phyloP scores from a whole-genome alignment of 2,797 vertebrate genomes.

The Pagetopsis macropterus region DNA sequence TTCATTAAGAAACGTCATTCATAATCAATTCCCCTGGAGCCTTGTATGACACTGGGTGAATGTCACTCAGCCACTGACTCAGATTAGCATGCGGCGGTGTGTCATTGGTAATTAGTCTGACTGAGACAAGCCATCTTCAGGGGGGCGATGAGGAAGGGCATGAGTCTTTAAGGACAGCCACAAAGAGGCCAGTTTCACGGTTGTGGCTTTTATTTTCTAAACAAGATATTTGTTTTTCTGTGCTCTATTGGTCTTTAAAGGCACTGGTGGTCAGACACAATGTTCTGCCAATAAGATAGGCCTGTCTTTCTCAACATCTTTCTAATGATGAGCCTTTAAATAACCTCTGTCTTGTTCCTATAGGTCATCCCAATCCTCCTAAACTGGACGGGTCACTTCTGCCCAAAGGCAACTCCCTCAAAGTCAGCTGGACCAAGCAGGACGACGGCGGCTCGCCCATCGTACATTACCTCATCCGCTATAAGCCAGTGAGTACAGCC shows the following conservation, averaged over 20 bases:
- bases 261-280: slow-evolving; percentile 9
- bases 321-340: slow-evolving; percentile 15
- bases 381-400: slow-evolving; percentile 90
- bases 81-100: slow-evolving; percentile 64
- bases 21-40: slow-evolving; percentile 30
- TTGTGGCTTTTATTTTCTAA: slow-evolving; percentile 9
- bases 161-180: slow-evolving; percentile 41
- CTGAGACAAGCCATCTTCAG: slow-evolving; percentile 41
- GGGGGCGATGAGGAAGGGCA: slow-evolving; percentile 46
- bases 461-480: slow-evolving; percentile 93
- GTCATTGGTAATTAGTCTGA: slow-evolving; percentile 70
- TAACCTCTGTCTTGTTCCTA: slow-evolving; percentile 72
- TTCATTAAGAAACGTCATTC: slow-evolving; percentile 39
- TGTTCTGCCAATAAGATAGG: slow-evolving; percentile 16
- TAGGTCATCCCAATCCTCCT: slow-evolving; percentile 95
- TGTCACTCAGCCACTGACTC: slow-evolving; percentile 69
- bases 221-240: background rate
- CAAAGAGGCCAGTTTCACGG: slow-evolving; percentile 38
- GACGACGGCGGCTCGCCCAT: slow-evolving; percentile 97
- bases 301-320: slow-evolving; percentile 9
- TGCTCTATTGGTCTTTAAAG: slow-evolving; percentile 8
- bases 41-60: slow-evolving; percentile 40
- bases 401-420: slow-evolving; percentile 92
- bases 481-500: slow-evolving; percentile 90
- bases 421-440: slow-evolving; percentile 93